Base-by-base conservation (phyloP, 1,140 invertebrate genomes). In the Drosophila hydei region DNA sequence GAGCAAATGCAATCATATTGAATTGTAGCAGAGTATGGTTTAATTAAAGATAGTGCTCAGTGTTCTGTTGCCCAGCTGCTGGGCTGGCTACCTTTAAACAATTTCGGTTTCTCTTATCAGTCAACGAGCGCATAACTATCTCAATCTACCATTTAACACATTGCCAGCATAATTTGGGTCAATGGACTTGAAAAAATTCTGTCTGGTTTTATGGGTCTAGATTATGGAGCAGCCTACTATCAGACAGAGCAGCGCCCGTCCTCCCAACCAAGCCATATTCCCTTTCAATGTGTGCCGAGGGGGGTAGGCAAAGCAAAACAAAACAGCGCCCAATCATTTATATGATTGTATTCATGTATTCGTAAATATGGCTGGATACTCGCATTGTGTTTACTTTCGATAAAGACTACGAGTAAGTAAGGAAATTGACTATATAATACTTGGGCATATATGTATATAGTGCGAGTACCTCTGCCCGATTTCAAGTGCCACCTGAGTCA, bases 381-480 rank as follows among this genome's bases (percentile, higher is more conserved):
- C 30, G 38, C 60, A 65, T 70, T 81, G 79, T 81, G 38, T 42
- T 81, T 81, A 81, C 79, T 68, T 83, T 81, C 75, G 79, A 81
- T 81, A 81, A 81, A 81, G 78, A 74, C 43, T 60, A 45, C 68
- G 56, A 61, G 58, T 30, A 61, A 61, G 59, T 69, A 81, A 74
- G 60, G 65, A 81, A 81, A 81, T 77, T 77, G 79, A 81, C 75
- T 83, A 59, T 64, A 81, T 81, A 74, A 76, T 80, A 72, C 77
- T 50, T 45, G n/a, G 33, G 55, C 61, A 55, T 58, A 59, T 45
- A 58, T n/a, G 9, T 14, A 14, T 54, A 43, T 48, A 25, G 16
- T 19, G 25, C 50, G 43, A 27, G 40, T 45, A 56, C 64, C 72
- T 52, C 50, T 42, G 27, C 25, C 56, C 52, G 45, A 59, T 67